A percentile compares a stretch with the other conserved stretches of the same genome.
Evolutionary conservation across 2,888 invertebrate genomes (phyloP).

Genomic region (Cosmia pyralina): DNA sequence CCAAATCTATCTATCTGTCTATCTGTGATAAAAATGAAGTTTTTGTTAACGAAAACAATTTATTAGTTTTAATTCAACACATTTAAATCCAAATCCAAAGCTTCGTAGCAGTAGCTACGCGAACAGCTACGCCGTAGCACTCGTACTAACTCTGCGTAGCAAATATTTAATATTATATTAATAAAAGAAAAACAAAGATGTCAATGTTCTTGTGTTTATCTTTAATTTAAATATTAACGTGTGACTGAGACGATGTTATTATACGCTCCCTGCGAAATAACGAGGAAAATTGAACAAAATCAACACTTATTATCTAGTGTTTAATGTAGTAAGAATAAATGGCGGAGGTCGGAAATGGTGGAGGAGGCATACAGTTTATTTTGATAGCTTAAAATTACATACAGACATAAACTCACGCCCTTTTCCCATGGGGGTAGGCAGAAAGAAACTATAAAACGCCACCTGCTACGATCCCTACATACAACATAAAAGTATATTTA

Average conservation of each 20-base stretch:
- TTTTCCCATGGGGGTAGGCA: no score
- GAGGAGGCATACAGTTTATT: constrained; percentile 35
- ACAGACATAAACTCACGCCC: no score
- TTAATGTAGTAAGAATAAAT: constrained; percentile 74
- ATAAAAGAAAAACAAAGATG: constrained; percentile 33
- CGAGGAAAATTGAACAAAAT: constrained; percentile 75
- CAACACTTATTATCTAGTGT: constrained; percentile 76
- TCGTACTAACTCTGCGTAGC: constrained; percentile 35
- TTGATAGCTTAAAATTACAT: no score
- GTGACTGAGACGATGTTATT: constrained; percentile 61
- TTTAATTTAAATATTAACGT: constrained; percentile 65
- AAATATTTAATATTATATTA: constrained; percentile 25
- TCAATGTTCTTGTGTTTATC: constrained; percentile 50
- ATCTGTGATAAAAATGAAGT: not conserved
- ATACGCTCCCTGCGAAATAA: constrained; percentile 67
- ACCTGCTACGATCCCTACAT: no score
- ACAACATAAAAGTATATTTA: no score
- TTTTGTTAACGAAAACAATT: not conserved
- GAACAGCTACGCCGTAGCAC: constrained; percentile 42
- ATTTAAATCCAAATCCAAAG: not conserved
- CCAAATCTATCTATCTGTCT: no score
- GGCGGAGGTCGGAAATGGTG: not conserved
- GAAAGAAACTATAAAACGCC: no score
- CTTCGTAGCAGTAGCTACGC: constrained; percentile 9
- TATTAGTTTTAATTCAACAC: not conserved